phyloP scores from a whole-genome alignment of 2,797 vertebrate species.

The Gymnodraco acuticeps region DNA sequence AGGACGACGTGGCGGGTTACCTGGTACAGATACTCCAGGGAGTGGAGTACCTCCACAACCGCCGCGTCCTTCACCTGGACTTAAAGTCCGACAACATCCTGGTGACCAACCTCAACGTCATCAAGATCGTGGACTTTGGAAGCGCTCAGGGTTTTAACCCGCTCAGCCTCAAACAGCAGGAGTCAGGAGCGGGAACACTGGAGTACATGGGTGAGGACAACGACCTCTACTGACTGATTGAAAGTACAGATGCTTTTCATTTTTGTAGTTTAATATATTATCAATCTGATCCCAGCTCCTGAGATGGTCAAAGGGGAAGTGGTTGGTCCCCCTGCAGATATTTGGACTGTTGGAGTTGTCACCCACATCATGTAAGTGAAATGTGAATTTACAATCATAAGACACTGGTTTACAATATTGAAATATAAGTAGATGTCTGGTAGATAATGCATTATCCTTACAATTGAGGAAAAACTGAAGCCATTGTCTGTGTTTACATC shows the following conservation, averaged over 20 bases:
- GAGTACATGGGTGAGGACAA: constrained; percentile 86
- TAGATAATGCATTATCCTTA: too few relatives aligned
- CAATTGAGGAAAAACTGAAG: neutral
- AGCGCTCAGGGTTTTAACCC: constrained; percentile 94
- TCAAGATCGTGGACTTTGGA: constrained; percentile 97
- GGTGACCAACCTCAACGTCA: constrained; percentile 87
- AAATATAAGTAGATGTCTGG: too few relatives aligned
- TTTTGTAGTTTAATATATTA: too few relatives aligned
- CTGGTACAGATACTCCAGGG: constrained; percentile 94
- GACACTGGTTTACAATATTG: too few relatives aligned
- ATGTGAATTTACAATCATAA: neutral
- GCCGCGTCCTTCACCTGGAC: constrained; percentile 92
- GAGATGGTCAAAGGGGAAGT: constrained; percentile 95
- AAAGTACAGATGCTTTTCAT: too few relatives aligned
- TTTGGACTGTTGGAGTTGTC: constrained; percentile 93
- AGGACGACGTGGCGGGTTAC: constrained; percentile 93
- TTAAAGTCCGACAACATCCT: constrained; percentile 95
- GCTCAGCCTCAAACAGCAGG: constrained; percentile 86
- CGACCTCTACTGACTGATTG: neutral
- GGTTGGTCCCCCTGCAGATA: constrained; percentile 92
- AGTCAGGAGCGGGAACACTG: constrained; percentile 85
- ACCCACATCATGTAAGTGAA: constrained; percentile 91
- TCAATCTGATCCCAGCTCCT: constrained; percentile 84
- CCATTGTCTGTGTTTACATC: neutral
- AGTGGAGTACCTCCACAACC: constrained; percentile 93